Percentiles rank a stretch among this genome's conserved stretches.
Evolutionary conservation across 1,140 invertebrate genomes (phyloP).

Genomic region (Drosophila micromelanica): DNA sequence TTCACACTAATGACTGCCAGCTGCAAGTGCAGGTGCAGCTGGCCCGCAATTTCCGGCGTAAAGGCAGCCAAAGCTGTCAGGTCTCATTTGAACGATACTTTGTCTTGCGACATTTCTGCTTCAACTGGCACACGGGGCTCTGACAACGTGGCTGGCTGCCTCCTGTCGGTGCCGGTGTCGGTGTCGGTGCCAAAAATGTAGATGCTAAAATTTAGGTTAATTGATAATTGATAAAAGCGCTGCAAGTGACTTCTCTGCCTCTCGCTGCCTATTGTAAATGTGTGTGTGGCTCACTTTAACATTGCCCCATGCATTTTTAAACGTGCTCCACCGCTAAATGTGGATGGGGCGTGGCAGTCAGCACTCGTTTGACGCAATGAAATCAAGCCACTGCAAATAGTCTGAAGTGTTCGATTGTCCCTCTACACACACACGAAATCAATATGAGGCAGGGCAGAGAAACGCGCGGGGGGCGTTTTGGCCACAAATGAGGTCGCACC

Average conservation of each 20-base stretch:
- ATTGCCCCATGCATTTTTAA: constrained; percentile 66
- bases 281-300: constrained; percentile 51
- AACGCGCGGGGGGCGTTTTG: neutral
- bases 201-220: constrained; percentile 78
- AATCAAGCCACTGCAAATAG: constrained; percentile 71
- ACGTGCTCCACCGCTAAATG: constrained; percentile 4
- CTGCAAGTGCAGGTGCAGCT: neutral
- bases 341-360: constrained; percentile 33
- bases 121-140: constrained; percentile 54
- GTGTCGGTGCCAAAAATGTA: constrained; percentile 72
- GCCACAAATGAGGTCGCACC: constrained; percentile 65
- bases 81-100: constrained; percentile 65
- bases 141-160: constrained; percentile 32
- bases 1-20: constrained; percentile 58
- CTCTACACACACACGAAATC: constrained; percentile 38
- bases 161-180: constrained; percentile 47
- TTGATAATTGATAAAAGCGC: constrained; percentile 80
- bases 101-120: constrained; percentile 59
- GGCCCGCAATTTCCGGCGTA: neutral
- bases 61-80: constrained; percentile 51
- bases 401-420: constrained; percentile 46
- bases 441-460: constrained; percentile 36
- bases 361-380: constrained; percentile 63
- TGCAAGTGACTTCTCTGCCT: constrained; percentile 27
- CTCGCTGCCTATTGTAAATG: neutral